Conservation (phyloP, 1,140 invertebrate genomes). For the Ephestia elutella region DNA sequence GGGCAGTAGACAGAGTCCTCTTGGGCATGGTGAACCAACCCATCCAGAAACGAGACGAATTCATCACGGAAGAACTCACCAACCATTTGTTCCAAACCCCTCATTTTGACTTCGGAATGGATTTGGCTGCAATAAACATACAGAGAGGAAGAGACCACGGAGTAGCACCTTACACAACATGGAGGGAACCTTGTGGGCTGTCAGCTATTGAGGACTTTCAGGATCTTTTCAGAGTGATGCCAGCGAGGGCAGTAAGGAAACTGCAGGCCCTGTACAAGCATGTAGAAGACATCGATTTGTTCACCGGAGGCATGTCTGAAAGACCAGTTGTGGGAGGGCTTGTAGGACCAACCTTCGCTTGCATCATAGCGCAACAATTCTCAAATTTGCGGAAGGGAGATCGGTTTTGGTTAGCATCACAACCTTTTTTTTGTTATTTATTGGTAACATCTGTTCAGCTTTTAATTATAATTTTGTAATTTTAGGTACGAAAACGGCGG, state of each 20-base stretch:
- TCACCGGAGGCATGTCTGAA: constrained; percentile 90
- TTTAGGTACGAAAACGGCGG: constrained; percentile 84
- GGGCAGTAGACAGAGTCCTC: constrained; percentile 85
- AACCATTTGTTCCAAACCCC: constrained; percentile 90
- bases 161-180: constrained; percentile 86
- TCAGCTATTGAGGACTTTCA: constrained; percentile 82
- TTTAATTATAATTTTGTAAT: constrained; percentile 12
- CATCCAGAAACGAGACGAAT: constrained; percentile 87
- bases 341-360: constrained; percentile 96
- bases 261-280: constrained; percentile 80
- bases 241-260: constrained; percentile 77
- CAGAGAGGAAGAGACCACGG: constrained; percentile 94
- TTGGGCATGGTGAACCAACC: constrained; percentile 85
- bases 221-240: constrained; percentile 84
- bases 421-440: neutral
- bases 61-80: constrained; percentile 87
- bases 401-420: constrained; percentile 84
- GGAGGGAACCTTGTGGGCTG: constrained; percentile 87
- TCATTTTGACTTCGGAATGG: constrained; percentile 84
- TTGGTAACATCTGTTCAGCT: neutral
- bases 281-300: constrained; percentile 93
- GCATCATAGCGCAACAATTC: constrained; percentile 96
- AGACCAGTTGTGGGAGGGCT: constrained; percentile 86
- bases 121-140: constrained; percentile 92
- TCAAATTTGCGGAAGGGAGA: constrained; percentile 90